Base-by-base conservation (phyloP, 2,888 invertebrate species). In the Dione vanillae region DNA sequence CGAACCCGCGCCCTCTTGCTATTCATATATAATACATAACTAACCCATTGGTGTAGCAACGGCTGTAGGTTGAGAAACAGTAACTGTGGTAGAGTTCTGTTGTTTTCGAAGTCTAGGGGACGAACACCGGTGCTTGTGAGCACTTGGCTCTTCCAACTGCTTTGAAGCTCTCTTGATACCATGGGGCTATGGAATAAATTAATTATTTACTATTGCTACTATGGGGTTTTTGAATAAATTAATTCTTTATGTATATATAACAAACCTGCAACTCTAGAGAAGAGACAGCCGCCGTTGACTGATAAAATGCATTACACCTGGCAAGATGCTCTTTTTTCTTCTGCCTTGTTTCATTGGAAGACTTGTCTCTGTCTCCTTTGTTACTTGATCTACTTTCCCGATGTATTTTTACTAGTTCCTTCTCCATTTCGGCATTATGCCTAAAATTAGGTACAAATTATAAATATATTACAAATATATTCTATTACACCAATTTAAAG, bases 391-490 rank as follows among this genome's bases (percentile, higher is more conserved):
- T 92, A 3, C 92, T 90, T 73, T 96, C 95, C 0, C 95, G 94
- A 77, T 97, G 96, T 71, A 94, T 94, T 80, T 96, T 96, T 0
- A 96, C 89, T 93, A 97, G 94, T 62, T 95, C 94, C 79, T 96
- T 96, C 82, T 97, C 97, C 97, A 97, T 97, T 71, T 96, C 95
- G 74, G 95, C 94, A 78, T 97, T 97, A 84, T 97, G 97, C 80
- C 96, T 96, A 78, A 72, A 47, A 19, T 16, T 37, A 10, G 10
- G 5, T 10, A n/a, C n/a, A n/a, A n/a, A n/a, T n/a, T n/a, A n/a
- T n/a, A n/a, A n/a, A n/a, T n/a, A n/a, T n/a, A n/a, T n/a, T n/a
- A n/a, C n/a, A n/a, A n/a, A n/a, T n/a, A n/a, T n/a, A n/a, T n/a
- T n/a, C n/a, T n/a, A n/a, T n/a, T n/a, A n/a, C n/a, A n/a, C n/a